Conservation (phyloP, 2,797 vertebrate genomes). For the Gambelia wislizenii region DNA sequence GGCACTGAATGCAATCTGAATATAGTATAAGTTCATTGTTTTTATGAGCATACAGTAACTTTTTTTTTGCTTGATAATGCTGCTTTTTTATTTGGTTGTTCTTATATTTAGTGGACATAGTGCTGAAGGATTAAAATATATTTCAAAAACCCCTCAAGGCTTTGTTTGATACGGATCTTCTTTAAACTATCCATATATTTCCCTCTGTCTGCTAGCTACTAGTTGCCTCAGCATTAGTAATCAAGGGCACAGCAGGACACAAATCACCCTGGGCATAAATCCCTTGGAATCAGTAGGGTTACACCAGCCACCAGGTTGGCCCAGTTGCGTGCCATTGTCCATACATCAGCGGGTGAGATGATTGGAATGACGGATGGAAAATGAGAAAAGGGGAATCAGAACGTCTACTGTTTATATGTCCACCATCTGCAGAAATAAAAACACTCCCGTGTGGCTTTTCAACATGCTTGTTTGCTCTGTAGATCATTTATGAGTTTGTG, state of each 20-base stretch:
- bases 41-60: neutral
- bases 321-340: neutral
- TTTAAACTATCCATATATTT: neutral
- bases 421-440: slow-evolving; percentile 20
- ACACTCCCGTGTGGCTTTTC: neutral
- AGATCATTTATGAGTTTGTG: slow-evolving; percentile 4
- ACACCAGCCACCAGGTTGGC: slow-evolving; percentile 15
- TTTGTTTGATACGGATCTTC: neutral
- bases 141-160: neutral
- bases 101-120: neutral
- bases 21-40: neutral
- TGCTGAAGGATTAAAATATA: neutral
- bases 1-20: neutral
- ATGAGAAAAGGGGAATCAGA: neutral
- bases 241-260: neutral
- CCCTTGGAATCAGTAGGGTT: slow-evolving; percentile 13
- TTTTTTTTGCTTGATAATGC: neutral
- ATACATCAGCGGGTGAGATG: slow-evolving; percentile 16
- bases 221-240: slow-evolving; percentile 18
- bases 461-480: neutral
- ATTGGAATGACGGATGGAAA: neutral
- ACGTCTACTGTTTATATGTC: neutral
- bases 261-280: slow-evolving; percentile 12
- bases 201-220: neutral
- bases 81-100: neutral